Percentiles rank a stretch among this genome's conserved stretches.
Conservation (phyloP, 2,113 vertebrate genomes). For the Antigone vipio region DNA sequence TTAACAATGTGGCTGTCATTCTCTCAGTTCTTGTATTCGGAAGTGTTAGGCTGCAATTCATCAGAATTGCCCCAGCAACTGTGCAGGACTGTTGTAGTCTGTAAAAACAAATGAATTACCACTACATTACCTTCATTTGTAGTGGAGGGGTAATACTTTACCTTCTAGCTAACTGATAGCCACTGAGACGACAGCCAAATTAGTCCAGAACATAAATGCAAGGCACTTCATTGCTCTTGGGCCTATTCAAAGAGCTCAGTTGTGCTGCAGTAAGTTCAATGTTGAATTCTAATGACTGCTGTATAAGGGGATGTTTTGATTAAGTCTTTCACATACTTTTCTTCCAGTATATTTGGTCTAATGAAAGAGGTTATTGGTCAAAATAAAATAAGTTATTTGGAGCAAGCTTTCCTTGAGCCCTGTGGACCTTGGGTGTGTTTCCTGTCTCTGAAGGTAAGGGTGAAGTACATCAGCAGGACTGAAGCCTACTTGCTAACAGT, state of each 20-base stretch:
- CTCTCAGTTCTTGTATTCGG: background rate
- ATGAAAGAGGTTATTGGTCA: background rate
- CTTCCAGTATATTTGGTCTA: background rate
- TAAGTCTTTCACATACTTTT: background rate
- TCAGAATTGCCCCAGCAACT: background rate
- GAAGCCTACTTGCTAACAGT: background rate
- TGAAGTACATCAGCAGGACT: background rate
- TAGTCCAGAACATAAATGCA: background rate
- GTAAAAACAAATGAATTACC: background rate
- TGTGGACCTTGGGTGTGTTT: background rate
- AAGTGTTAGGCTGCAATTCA: background rate
- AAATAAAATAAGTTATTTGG: background rate
- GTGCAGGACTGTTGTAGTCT: background rate
- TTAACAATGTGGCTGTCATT: background rate
- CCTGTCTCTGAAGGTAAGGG: background rate
- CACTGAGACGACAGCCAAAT: background rate
- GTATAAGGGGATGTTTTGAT: background rate
- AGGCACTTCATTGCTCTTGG: background rate
- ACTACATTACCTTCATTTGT: background rate
- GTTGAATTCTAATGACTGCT: background rate
- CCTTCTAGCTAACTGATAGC: background rate
- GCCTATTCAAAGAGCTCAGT: background rate
- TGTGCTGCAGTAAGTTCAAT: background rate
- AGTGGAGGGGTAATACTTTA: background rate
- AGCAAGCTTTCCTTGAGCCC: background rate